Percentiles rank a stretch among this genome's conserved stretches.
Conservation (phyloP, 1,140 invertebrate species). For the Drosophila nikananu region DNA sequence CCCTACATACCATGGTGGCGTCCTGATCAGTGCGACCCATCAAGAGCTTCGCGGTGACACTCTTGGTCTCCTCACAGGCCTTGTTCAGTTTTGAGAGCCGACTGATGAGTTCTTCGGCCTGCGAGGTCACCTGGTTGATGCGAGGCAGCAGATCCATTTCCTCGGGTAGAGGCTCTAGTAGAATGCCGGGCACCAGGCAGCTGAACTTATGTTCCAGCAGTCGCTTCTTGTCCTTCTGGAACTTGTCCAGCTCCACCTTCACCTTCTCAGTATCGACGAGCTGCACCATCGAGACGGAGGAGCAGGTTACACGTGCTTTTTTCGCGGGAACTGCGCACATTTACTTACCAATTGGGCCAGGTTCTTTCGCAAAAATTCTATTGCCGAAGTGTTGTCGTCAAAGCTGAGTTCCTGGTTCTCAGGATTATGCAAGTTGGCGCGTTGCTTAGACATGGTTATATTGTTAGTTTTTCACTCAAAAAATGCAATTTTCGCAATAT, state of each 20-base stretch:
- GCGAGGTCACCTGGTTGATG: background rate
- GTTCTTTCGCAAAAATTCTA: background rate
- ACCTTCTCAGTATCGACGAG: background rate
- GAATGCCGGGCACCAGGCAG: background rate
- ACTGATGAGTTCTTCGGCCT: background rate
- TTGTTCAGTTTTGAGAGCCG: background rate
- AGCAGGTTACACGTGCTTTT: background rate
- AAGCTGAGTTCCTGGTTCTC: background rate
- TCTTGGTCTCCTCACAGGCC: background rate
- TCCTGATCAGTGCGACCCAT: background rate
- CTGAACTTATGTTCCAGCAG: background rate
- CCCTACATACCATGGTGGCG: background rate
- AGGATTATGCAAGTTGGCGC: fast-evolving
- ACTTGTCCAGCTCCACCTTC: background rate
- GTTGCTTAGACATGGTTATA: background rate
- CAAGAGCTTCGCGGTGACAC: background rate
- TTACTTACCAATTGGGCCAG: background rate
- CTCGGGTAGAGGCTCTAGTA: background rate
- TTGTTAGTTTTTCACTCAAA: background rate
- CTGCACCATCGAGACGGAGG: background rate
- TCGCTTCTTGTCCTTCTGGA: background rate
- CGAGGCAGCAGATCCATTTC: background rate
- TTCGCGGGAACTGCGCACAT: too few relatives aligned
- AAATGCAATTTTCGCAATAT: background rate
- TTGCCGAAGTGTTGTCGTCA: background rate